Evolutionary conservation across 2,888 invertebrate species (phyloP).

Genomic region (Enchytraeus crypticus): DNA sequence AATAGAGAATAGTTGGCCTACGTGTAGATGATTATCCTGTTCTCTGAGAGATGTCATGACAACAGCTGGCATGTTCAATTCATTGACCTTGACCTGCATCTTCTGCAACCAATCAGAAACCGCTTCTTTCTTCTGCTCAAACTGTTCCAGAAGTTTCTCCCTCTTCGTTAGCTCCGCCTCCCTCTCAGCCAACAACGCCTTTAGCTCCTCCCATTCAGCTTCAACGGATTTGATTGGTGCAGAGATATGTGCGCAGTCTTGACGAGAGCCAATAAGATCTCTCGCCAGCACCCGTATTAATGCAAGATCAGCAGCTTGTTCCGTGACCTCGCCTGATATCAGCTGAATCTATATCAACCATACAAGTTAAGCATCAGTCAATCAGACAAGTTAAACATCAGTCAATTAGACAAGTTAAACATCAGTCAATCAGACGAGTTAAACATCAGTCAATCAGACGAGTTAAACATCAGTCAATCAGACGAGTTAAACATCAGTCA

Average conservation of each 20-base stretch:
- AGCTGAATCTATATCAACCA: not conserved
- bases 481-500: no score
- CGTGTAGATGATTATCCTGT: conserved; percentile 57
- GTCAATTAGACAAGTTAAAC: no score
- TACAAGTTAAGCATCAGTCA: no score
- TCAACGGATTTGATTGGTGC: conserved; percentile 40
- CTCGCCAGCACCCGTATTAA: conserved; percentile 2
- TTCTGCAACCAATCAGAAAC: conserved; percentile 74
- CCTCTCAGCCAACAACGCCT: conserved; percentile 71
- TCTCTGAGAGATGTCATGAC: conserved; percentile 74
- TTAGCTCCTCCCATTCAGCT: conserved; percentile 42
- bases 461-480: no score
- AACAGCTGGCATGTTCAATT: conserved; percentile 74
- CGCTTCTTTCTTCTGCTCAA: conserved; percentile 72
- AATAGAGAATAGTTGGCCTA: no score
- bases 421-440: no score
- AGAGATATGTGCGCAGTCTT: not conserved
- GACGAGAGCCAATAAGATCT: conserved; percentile 1
- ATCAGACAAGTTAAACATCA: no score
- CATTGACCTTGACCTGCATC: conserved; percentile 68
- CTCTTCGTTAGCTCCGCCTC: conserved; percentile 72
- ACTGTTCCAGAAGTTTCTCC: conserved; percentile 75
- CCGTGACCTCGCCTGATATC: conserved; percentile 7
- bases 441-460: no score
- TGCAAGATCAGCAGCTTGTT: conserved; percentile 7